Conservation (phyloP, 2,888 invertebrate species). For the Autographa gamma region DNA sequence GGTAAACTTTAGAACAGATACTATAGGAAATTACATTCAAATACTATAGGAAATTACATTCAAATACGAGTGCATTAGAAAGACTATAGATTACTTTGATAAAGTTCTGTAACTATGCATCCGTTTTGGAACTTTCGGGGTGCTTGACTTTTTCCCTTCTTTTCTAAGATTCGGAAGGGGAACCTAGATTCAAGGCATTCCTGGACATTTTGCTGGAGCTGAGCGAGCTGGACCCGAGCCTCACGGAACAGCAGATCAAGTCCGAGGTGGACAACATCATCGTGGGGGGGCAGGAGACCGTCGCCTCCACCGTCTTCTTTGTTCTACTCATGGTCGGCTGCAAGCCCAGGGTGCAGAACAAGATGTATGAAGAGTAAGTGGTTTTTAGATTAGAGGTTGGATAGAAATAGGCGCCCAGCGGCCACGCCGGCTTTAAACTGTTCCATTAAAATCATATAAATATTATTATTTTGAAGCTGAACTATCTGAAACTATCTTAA, state of each 20-base stretch:
- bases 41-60: no score
- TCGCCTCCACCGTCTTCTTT: constrained; percentile 77
- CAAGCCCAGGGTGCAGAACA: constrained; percentile 75
- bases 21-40: no score
- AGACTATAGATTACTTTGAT: no score
- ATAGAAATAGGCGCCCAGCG: no score
- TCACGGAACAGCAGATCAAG: constrained; percentile 85
- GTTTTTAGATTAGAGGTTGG: not conserved
- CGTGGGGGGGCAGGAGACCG: constrained; percentile 87
- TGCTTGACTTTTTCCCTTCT: not conserved
- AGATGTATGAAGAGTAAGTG: constrained; percentile 77
- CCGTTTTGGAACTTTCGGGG: no score
- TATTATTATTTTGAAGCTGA: no score
- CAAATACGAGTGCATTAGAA: no score
- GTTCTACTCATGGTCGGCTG: constrained; percentile 78
- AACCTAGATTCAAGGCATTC: constrained; percentile 79
- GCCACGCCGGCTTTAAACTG: no score
- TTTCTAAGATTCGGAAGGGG: constrained; percentile 9
- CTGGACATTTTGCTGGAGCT: constrained; percentile 87
- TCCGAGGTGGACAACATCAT: constrained; percentile 89
- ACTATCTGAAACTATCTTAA: no score
- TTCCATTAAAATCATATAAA: no score
- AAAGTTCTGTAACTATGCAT: no score
- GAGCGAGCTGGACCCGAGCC: constrained; percentile 73
- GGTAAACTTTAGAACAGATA: not conserved